These are phyloP conservation scores for Eunapius fragilis DNA, from an alignment of 37 sponge, comb jelly and placozoan species.

Conservation along the genomic window DNA sequence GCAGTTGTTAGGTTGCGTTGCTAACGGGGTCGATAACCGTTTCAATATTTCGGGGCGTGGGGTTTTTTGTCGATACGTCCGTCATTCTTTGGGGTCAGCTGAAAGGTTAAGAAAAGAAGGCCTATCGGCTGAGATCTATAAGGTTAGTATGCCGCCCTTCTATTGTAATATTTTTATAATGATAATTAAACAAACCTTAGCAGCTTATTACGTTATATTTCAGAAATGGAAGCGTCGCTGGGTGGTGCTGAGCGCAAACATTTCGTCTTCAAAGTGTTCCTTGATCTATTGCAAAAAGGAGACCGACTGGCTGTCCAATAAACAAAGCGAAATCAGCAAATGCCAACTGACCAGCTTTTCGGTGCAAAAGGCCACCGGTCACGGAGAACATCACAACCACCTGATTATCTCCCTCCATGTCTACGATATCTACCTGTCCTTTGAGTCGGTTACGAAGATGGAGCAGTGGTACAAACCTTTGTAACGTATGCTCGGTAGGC, in stretches of 20 bases:
- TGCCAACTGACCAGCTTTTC: conserved; percentile 24
- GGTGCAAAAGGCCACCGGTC: not conserved
- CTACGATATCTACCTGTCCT: conserved; percentile 27
- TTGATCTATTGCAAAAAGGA: conserved; percentile 66
- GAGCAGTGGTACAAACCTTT: conserved; percentile 55
- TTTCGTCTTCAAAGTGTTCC: conserved; percentile 33
- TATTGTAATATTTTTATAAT: no score
- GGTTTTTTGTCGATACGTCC: no score
- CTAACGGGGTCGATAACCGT: no score
- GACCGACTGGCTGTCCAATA: conserved; percentile 49
- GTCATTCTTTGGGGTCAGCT: no score
- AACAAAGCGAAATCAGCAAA: conserved; percentile 26
- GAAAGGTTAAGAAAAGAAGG: no score
- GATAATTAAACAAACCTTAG: no score
- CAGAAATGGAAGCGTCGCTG: conserved; percentile 28
- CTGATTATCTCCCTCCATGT: conserved; percentile 21
- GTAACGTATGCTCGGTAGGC: conserved; percentile 23
- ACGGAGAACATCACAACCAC: conserved; percentile 12
- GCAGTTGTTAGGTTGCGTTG: no score
- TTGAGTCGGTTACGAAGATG: conserved; percentile 61
- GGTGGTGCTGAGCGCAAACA: conserved; percentile 48
- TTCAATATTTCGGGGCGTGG: no score
- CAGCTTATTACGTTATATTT: no score
- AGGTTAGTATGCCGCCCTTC: no score
- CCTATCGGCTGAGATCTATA: no score